A percentile compares a stretch with the other conserved stretches of the same genome.
Evolutionary conservation across 2,888 invertebrate species (phyloP).

Genomic region (Pyralis farinalis): DNA sequence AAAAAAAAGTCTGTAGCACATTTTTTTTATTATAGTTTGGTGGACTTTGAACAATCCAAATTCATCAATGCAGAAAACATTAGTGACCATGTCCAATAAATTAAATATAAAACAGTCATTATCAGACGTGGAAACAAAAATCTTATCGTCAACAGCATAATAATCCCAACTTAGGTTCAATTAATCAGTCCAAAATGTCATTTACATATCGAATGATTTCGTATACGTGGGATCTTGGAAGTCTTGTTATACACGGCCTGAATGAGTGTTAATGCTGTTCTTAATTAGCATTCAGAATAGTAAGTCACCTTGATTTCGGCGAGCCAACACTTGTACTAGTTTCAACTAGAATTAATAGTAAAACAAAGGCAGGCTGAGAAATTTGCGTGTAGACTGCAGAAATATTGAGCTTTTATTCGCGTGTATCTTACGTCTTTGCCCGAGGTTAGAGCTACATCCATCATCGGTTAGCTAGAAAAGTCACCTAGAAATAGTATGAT

Average conservation of each 20-base stretch:
- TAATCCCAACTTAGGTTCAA: not conserved
- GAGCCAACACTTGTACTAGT: conserved; percentile 2
- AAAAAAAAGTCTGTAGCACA: too few species aligned
- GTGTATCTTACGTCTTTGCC: too few species aligned
- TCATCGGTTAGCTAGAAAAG: too few species aligned
- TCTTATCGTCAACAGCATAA: not conserved
- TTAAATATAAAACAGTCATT: not conserved
- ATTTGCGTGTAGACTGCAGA: too few species aligned
- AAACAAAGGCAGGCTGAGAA: not conserved
- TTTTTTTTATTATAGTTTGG: too few species aligned
- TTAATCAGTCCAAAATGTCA: conserved; percentile 2
- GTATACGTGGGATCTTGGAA: conserved; percentile 7
- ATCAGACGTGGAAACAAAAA: not conserved
- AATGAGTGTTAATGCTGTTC: conserved; percentile 1
- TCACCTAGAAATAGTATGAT: too few species aligned
- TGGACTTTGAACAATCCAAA: too few species aligned
- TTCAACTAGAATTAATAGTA: not conserved
- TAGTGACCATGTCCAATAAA: too few species aligned
- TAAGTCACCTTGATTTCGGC: conserved; percentile 11
- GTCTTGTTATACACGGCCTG: conserved; percentile 3
- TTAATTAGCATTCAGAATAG: conserved; percentile 10
- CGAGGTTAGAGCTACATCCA: too few species aligned
- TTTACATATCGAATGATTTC: conserved; percentile 6
- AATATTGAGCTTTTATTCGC: too few species aligned
- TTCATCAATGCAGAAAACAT: too few species aligned